Percentiles rank a stretch among this genome's conserved stretches.
phyloP scores from a whole-genome alignment of 2,888 invertebrate genomes.

The Chironomus riparius region DNA sequence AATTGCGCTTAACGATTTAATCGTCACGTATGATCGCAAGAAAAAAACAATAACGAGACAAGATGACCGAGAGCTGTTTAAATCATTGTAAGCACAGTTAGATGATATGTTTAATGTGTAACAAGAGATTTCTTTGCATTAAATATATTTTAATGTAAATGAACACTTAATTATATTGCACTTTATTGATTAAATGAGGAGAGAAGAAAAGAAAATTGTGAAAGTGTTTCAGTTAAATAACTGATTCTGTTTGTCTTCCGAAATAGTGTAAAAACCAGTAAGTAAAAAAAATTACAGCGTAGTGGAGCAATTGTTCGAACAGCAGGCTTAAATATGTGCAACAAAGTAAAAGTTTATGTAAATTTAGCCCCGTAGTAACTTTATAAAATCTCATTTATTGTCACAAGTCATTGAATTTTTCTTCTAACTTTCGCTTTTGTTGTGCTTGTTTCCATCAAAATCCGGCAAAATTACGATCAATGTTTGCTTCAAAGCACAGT shows the following conservation, averaged over 20 bases:
- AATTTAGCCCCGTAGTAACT: not conserved
- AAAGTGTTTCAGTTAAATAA: not conserved
- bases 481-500: not conserved
- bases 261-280: not conserved
- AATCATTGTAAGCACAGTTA: too few relatives aligned
- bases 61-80: too few relatives aligned
- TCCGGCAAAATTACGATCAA: not conserved
- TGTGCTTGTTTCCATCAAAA: not conserved
- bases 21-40: not conserved
- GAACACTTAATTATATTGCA: not conserved
- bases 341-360: not conserved
- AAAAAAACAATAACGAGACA: too few relatives aligned
- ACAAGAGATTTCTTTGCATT: not conserved
- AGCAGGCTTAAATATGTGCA: not conserved
- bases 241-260: not conserved
- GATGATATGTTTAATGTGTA: not conserved
- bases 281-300: not conserved
- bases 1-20: too few relatives aligned
- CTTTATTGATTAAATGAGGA: not conserved
- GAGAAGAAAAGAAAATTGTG: not conserved
- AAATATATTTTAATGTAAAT: not conserved
- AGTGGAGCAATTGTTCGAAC: not conserved
- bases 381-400: not conserved
- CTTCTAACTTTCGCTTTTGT: not conserved
- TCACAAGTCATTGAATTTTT: not conserved